Evolutionary conservation across 2,888 invertebrate genomes (phyloP), one percentile per base, ranked within the genome.

Genomic region (Lymantria dispar): DNA sequence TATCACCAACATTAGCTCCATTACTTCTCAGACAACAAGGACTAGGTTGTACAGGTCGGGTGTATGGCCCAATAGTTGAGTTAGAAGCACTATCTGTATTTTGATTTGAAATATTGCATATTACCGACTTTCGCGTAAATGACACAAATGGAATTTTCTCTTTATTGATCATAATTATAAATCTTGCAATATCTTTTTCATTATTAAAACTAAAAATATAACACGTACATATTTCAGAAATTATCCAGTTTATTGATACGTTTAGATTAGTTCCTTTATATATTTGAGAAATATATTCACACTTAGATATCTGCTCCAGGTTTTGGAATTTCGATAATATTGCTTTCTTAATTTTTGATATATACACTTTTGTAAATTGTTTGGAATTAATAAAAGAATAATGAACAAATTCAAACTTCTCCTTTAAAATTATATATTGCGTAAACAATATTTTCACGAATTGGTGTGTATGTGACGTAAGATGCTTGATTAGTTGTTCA

Each of bases 381-480:
- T 38, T 1, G 3, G 3, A 12, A 38, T n/a, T 2, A 38, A 38
- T n/a, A 12, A 7, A 9, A 38, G 12, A 38, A 12, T n/a, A n/a
- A 7, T 7, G n/a, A 8, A 38, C 11, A n/a, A 1, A n/a, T 1
- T n/a, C n/a, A n/a, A 38, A 12, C 12, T 38, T 12, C 38, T 38
- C 7, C n/a, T 38, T n/a, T 7, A 3, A 1, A 38, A 12, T 38
- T n/a, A n/a, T 12, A 38, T n/a, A 8, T n/a, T 40, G 39, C 36
- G 58, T 60, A 43, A 58, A 61, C 43, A 58, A 50, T 5, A 70
- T 30, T 42, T 59, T 59, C 33, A 72, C 61, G 3, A 71, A 54
- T 43, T 69, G 64, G 22, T 68, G 60, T 10, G 74, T 63, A 36
- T 70, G 64, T 14, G 53, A 12, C 48, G 60, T 52, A 0, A 73